Evolutionary conservation across 1,140 invertebrate genomes (phyloP).

Genomic region (Dreissena rostriformis): DNA sequence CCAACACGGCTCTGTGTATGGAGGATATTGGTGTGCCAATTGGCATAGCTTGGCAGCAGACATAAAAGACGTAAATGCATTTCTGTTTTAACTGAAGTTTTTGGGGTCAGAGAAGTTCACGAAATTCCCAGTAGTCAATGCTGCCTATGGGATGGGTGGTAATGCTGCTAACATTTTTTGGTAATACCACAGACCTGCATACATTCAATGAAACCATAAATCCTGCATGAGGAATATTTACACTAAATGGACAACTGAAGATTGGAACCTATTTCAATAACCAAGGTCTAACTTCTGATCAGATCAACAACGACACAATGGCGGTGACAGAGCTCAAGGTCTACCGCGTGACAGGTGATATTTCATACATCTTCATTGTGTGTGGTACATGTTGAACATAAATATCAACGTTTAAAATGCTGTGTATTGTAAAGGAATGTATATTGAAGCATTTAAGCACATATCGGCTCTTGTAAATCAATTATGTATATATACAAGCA

Average conservation of each 20-base stretch:
- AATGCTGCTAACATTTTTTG: slow-evolving; percentile 29
- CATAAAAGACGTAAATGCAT: slow-evolving; percentile 46
- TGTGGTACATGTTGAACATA: too few relatives aligned
- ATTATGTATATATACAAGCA: too few relatives aligned
- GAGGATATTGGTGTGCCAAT: slow-evolving; percentile 45
- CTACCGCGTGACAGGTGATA: slow-evolving; percentile 43
- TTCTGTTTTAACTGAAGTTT: slow-evolving; percentile 54
- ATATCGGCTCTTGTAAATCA: too few relatives aligned
- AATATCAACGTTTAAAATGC: too few relatives aligned
- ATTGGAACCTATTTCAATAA: slow-evolving; percentile 12
- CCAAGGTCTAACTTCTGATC: background rate
- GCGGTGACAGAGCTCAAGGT: slow-evolving; percentile 44
- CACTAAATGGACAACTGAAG: slow-evolving; percentile 1
- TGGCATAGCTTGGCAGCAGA: slow-evolving; percentile 35
- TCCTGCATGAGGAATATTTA: background rate
- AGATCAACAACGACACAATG: slow-evolving; percentile 31
- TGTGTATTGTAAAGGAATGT: too few relatives aligned
- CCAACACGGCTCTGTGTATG: slow-evolving; percentile 51
- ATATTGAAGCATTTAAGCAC: too few relatives aligned
- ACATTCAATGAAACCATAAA: slow-evolving; percentile 18
- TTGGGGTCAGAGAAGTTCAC: background rate
- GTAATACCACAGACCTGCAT: slow-evolving; percentile 18
- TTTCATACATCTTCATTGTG: too few relatives aligned
- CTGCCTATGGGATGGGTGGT: slow-evolving; percentile 13
- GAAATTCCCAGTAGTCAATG: slow-evolving; percentile 40